Base-by-base conservation (phyloP, 2,113 vertebrate species). In the Hydrolagus affinis region DNA sequence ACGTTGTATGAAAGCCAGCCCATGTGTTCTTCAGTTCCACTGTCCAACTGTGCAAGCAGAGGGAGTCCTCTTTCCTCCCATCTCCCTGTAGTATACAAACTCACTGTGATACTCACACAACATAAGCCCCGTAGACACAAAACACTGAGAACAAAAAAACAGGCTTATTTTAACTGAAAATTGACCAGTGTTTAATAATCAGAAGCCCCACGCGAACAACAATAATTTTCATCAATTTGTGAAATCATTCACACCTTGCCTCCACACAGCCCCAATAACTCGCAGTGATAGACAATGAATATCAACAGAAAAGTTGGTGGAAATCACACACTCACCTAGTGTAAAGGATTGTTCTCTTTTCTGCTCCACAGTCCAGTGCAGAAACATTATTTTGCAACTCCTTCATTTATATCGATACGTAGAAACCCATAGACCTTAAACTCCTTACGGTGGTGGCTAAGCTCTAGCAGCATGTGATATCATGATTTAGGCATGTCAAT, bases 401-500 rank as follows among this genome's bases (percentile, higher is more conserved):
- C 25, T 21, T 7, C 59, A 64, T 57, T 80, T 64, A 30, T 30
- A 80, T 28, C 64, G 60, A 80, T 30, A 17, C 12, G 14, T 17
- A 30, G 59, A 83, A 83, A 23, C 23, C 60, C 60, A 83, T 83
- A 66, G 62, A 68, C 78, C 62, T 68, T 83, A 83, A 83, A 66
- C 62, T 66, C 78, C 28, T 83, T 68, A 19, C 21, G 25, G 25
- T 30, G 14, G 62, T 83, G 66, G 78, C 78, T 68, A 68, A 68
- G 78, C 78, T 68, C 14, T 25, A 19, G 62, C 78, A 83, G 66
- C 78, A 83, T 83, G 62, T 83, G 78, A 83, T 83, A 62, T 83
- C 78, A 83, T 66, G 78, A 83, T 83, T 62, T 32, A 32, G 78
- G 78, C 78, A 83, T 83, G 59, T 64, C 59, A 62, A 80, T 80